Conservation (phyloP, 2,888 invertebrate species). For the Cheilosia vulpina region DNA sequence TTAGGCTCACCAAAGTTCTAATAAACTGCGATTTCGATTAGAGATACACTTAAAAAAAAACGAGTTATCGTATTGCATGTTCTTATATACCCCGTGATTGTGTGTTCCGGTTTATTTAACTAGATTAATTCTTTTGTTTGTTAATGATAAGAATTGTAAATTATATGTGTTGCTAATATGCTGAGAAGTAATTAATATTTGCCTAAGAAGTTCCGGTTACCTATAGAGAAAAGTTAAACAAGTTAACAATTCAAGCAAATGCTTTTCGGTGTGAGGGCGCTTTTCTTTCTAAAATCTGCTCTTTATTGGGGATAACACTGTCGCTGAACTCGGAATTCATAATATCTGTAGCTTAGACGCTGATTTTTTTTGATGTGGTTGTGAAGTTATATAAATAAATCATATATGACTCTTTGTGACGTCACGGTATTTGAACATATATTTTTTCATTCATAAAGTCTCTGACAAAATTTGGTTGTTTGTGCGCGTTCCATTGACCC, state of each 20-base stretch:
- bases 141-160: slow-evolving; percentile 25
- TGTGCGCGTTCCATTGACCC: too few species aligned
- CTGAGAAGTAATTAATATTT: slow-evolving; percentile 52
- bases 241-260: background rate
- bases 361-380: too few species aligned
- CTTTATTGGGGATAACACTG: too few species aligned
- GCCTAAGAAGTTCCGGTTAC: slow-evolving; percentile 41
- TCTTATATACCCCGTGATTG: slow-evolving; percentile 30
- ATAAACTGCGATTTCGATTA: background rate
- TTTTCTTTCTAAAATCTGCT: too few species aligned
- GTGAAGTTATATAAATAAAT: too few species aligned
- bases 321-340: too few species aligned
- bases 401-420: too few species aligned
- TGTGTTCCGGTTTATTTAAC: slow-evolving; percentile 10
- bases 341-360: too few species aligned
- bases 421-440: too few species aligned
- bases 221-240: background rate
- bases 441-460: too few species aligned
- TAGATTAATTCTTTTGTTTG: slow-evolving; percentile 12
- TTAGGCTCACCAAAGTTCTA: background rate
- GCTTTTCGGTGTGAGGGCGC: too few species aligned
- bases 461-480: too few species aligned
- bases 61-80: background rate
- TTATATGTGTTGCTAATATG: slow-evolving; percentile 8
- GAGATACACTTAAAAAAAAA: slow-evolving; percentile 10